phyloP scores from a whole-genome alignment of 2,888 invertebrate genomes.

The Carterocephalus palaemon region DNA sequence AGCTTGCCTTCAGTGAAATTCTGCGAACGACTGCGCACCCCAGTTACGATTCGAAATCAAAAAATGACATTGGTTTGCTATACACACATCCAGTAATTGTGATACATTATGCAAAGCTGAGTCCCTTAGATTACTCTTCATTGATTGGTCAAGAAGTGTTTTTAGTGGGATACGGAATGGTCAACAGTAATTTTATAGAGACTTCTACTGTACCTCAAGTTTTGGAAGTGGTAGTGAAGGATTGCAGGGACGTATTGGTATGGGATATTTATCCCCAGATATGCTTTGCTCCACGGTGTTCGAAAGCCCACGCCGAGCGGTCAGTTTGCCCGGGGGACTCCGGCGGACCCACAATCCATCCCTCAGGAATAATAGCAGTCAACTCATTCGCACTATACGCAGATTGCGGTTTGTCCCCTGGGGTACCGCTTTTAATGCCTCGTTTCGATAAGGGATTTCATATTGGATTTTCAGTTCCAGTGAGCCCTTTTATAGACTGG shows the following conservation, averaged over 20 bases:
- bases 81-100: slow-evolving; percentile 9
- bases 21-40: background rate
- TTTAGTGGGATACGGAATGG: slow-evolving; percentile 9
- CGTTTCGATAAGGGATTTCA: slow-evolving; percentile 4
- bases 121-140: slow-evolving; percentile 8
- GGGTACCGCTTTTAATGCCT: background rate
- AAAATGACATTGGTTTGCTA: slow-evolving; percentile 10
- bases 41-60: too few species aligned
- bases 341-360: slow-evolving; percentile 14
- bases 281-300: slow-evolving; percentile 8
- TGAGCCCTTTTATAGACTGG: slow-evolving; percentile 14
- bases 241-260: background rate
- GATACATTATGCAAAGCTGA: slow-evolving; percentile 10
- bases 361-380: slow-evolving; percentile 8
- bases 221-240: slow-evolving; percentile 3
- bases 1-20: slow-evolving; percentile 4
- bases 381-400: background rate
- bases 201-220: background rate
- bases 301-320: too few species aligned
- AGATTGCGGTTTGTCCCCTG: slow-evolving; percentile 1
- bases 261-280: background rate
- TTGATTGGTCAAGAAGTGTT: slow-evolving; percentile 7
- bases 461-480: background rate
- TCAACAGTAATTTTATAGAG: background rate
- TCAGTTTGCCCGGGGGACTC: slow-evolving; percentile 8